Conservation (phyloP, 1,140 invertebrate genomes). For the Hydropsyche tenuis region DNA sequence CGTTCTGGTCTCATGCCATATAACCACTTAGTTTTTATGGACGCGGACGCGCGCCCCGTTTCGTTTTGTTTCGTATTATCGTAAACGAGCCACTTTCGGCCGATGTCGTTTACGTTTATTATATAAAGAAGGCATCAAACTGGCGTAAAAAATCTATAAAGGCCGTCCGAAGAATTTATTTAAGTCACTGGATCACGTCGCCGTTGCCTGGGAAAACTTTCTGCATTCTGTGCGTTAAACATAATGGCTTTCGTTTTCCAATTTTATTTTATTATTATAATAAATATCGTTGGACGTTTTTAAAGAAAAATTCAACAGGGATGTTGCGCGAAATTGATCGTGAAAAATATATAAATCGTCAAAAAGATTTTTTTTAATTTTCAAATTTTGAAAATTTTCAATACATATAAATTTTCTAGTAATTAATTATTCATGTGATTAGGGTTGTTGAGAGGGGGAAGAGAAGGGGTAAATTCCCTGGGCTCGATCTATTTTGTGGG, state of each 20-base stretch:
- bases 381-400: no score
- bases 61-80: constrained; percentile 46
- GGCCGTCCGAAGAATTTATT: constrained; percentile 38
- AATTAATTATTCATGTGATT: no score
- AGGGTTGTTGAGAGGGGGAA: no score
- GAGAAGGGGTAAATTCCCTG: no score
- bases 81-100: constrained; percentile 43
- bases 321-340: background rate
- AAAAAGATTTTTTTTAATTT: no score
- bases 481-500: no score
- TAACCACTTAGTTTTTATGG: constrained; percentile 47
- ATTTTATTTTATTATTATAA: background rate
- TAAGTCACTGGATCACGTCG: constrained; percentile 14
- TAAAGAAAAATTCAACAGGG: no score
- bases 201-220: constrained; percentile 1
- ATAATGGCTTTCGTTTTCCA: background rate
- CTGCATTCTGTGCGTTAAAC: background rate
- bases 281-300: no score
- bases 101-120: constrained; percentile 44
- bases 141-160: constrained; percentile 42
- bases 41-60: constrained; percentile 29
- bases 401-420: no score
- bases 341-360: no score
- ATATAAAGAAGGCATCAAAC: constrained; percentile 36
- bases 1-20: constrained; percentile 18